phyloP scores from a whole-genome alignment of 1,140 invertebrate species.

The Rhizoglyphus robini region DNA sequence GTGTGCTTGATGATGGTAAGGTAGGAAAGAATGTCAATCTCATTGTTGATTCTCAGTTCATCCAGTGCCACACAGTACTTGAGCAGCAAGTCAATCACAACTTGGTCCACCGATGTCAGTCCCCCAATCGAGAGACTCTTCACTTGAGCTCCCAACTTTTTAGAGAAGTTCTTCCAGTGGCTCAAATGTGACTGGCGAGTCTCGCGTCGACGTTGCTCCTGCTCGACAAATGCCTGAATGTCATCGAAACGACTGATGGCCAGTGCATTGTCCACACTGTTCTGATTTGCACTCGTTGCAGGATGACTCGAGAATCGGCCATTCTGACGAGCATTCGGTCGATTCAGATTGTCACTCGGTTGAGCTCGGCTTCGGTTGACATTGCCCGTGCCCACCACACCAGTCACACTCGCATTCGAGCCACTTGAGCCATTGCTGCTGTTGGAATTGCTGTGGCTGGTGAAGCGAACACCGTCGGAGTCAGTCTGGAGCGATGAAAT shows the following conservation, averaged over 20 bases:
- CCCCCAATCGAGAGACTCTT: constrained; percentile 5
- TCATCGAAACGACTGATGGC: background rate
- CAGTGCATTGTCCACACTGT: background rate
- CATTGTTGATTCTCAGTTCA: constrained; percentile 18
- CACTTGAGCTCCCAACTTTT: constrained; percentile 13
- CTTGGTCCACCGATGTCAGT: constrained; percentile 1
- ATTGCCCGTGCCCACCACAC: background rate
- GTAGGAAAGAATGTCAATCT: constrained; percentile 19
- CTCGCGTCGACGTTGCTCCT: constrained; percentile 7
- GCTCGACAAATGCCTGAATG: constrained; percentile 1
- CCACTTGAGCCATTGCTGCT: background rate
- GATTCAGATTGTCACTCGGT: background rate
- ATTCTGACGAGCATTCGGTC: too few relatives aligned
- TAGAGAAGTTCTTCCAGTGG: constrained; percentile 10
- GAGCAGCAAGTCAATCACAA: constrained; percentile 12
- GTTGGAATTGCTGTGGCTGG: background rate
- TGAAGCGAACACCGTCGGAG: background rate
- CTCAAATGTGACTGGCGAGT: constrained; percentile 1
- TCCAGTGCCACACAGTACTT: constrained; percentile 8
- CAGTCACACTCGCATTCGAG: background rate
- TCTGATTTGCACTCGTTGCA: background rate
- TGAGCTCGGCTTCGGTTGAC: background rate
- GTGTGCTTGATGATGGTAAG: constrained; percentile 14
- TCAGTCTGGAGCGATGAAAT: constrained; percentile 1
- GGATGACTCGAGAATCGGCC: too few relatives aligned